Evolutionary conservation across 2,888 invertebrate species (phyloP), one percentile per base, ranked within the genome.

Genomic region (Nomada lathburiana): DNA sequence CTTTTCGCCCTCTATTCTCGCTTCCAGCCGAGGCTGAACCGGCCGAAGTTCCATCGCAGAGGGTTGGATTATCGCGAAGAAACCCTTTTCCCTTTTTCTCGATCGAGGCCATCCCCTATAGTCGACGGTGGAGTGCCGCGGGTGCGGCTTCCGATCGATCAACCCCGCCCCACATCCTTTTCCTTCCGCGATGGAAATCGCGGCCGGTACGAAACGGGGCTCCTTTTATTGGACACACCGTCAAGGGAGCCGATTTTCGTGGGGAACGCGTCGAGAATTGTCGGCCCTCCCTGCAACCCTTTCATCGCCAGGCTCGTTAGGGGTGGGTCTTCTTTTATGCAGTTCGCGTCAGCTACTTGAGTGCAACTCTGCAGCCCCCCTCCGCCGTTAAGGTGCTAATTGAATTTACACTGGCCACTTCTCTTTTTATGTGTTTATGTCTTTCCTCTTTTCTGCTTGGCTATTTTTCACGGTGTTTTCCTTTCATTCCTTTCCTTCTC

Each of bases 81-180:
- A 76, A 53, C 71, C 65, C 73, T 71, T 84, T 78, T 67, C 70
- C 70, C 76, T 71, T 78, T 55, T 29, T 55, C 59, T n/a, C 26
- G 20, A 29, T 44, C 50, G 53, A 47, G 64, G n/a, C 60, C 26
- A 18, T 11, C 47, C 18, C n/a, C 55, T 11, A 42, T 52, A n/a
- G 53, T 74, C 47, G 52, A 55, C 53, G 26, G 18, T 42, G 44
- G 13, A 64, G 2, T 13, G 60, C 67, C 80, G 62, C 72, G 78
- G 70, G 67, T 52, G 76, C 79, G 74, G 81, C 79, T 64, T 74
- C 77, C 87, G 87, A 87, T 87, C 87, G 87, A 87, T 87, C 87
- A 83, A 55, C 77, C 82, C 87, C 59, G 52, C 23, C 78, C 80
- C 72, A 44, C 77, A 26, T 83, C 85, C 73, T 76, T 80, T 85